Percentiles rank a stretch among this genome's conserved stretches.
Conservation (phyloP, 2,113 vertebrate genomes). For the Strix uralensis region DNA sequence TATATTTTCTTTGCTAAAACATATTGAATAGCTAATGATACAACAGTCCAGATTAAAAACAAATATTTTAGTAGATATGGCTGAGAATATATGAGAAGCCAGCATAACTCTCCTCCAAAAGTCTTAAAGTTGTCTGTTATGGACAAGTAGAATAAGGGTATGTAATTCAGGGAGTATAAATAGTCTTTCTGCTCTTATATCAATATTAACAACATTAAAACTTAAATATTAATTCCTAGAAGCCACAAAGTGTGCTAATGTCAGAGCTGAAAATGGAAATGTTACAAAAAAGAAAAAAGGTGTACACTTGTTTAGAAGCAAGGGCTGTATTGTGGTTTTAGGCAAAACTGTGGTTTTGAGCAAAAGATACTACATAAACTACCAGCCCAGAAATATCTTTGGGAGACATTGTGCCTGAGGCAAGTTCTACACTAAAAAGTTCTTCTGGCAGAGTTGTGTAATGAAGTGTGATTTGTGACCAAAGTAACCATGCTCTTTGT, state of each 20-base stretch:
- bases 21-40: neutral
- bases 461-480: neutral
- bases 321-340: neutral
- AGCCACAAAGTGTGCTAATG: conserved; percentile 18
- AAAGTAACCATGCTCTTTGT: rapidly evolving
- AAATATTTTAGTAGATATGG: neutral
- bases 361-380: neutral
- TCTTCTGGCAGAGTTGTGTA: neutral
- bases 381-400: neutral
- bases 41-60: neutral
- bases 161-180: conserved; percentile 49
- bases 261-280: neutral
- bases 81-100: neutral
- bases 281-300: neutral
- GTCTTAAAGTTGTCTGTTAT: conserved; percentile 14
- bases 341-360: neutral
- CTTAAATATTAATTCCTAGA: conserved; percentile 56
- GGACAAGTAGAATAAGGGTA: neutral
- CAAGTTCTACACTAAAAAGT: neutral
- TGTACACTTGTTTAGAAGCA: neutral
- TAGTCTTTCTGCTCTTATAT: conserved; percentile 57
- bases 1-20: neutral
- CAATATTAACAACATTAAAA: conserved; percentile 55
- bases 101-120: neutral
- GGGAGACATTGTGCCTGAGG: neutral